Evolutionary conservation across 1,140 invertebrate genomes (phyloP), one percentile per base, ranked within the genome.

Genomic region (Caenorhabditis latens): DNA sequence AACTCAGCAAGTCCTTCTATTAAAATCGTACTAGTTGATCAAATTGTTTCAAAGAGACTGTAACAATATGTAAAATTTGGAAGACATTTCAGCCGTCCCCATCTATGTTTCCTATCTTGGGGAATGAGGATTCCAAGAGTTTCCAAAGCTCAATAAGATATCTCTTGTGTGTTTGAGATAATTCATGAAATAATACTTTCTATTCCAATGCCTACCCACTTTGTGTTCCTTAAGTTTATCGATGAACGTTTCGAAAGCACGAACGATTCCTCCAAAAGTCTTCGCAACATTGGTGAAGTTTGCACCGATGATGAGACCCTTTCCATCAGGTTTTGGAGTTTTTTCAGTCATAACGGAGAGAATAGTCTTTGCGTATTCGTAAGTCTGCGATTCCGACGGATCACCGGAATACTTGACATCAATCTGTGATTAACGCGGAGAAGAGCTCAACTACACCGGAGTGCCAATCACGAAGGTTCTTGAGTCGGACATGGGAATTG

Each of bases 401-500:
- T 98, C 98, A 3, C 98, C 98, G 71, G 97, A 98, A 94, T 99
- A 99, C 94, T 99, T 99, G 96, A 99, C 98, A n/a, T 97, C 96
- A 40, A 99, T 99, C 91, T 99, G 98, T 93, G 98, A 99, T 94
- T 98, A 99, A 93, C 94, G 98, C 90, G 98, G 98, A 5, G 97
- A 99, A 92, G 98, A 99, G 93, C 94, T 99, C 21, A 94, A 97
- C 24, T 99, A 99, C 94, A 97, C 98, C 86, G 83, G 98, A 16
- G 98, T 99, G 94, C 98, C 98, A 40, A 99, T 99, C 90, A 98
- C 96, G 71, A 96, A 98, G 90, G 97, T 96, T 13, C 94, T 95
- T 79, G 94, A 94, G 88, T 94, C 95, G 92, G 94, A 94, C 90
- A 95, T 99, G 87, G 98, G 98, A 40, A 96, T 99, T 88, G 98